phyloP scores from a whole-genome alignment of 53 echinoderm and acorn worm species.

The Astropecten irregularis region DNA sequence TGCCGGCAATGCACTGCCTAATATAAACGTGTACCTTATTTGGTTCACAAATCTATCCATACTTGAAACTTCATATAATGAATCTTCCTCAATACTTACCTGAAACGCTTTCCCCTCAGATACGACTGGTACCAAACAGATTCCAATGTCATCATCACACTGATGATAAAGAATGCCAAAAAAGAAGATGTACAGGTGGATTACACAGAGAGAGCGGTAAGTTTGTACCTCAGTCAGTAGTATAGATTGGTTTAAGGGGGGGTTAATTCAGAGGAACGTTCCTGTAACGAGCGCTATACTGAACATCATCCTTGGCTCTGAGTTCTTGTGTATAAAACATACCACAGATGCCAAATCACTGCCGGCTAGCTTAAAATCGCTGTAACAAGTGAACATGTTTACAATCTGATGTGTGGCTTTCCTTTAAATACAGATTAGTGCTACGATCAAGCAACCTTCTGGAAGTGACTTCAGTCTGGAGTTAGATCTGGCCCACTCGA shows the following conservation, averaged over 20 bases:
- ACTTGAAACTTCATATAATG: neutral
- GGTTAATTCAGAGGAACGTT: too few relatives aligned
- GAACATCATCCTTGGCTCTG: too few relatives aligned
- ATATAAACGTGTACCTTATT: neutral
- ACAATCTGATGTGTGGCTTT: too few relatives aligned
- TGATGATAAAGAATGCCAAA: constrained; percentile 91
- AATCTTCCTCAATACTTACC: neutral
- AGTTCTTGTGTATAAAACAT: too few relatives aligned
- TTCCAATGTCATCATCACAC: constrained; percentile 72
- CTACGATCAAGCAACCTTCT: constrained; percentile 76
- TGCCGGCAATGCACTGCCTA: neutral
- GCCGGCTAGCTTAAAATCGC: neutral
- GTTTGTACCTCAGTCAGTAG: neutral
- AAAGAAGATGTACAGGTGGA: constrained; percentile 81
- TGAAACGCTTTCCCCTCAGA: constrained; percentile 38
- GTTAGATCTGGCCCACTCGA: constrained; percentile 79
- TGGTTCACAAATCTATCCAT: neutral
- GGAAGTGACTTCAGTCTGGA: constrained; percentile 91
- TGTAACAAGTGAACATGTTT: neutral
- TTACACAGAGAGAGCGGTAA: constrained; percentile 77
- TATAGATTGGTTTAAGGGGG: too few relatives aligned
- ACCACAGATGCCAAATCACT: neutral
- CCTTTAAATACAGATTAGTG: constrained; percentile 81
- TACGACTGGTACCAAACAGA: constrained; percentile 99
- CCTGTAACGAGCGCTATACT: too few relatives aligned